Conservation (phyloP, 2,113 vertebrate genomes). For the Mohoua ochrocephala region DNA sequence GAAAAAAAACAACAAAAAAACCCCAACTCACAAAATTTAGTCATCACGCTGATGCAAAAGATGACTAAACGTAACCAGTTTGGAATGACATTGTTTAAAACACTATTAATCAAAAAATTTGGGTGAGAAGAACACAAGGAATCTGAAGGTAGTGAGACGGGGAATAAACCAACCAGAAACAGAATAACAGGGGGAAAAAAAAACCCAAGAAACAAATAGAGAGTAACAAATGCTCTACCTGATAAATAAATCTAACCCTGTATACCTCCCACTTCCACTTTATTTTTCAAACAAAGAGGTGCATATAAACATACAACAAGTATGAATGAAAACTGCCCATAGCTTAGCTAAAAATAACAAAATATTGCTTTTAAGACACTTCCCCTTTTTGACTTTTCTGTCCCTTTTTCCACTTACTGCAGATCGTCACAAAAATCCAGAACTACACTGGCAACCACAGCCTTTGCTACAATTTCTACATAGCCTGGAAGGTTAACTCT, state of each 20-base stretch:
- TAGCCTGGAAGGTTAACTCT: neutral
- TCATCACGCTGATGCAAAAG: neutral
- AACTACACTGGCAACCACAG: neutral
- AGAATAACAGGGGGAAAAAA: neutral
- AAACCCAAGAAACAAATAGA: neutral
- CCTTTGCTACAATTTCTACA: neutral
- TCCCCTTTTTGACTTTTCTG: neutral
- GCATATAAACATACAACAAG: neutral
- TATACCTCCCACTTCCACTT: neutral
- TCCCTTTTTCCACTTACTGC: neutral
- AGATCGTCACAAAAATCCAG: neutral
- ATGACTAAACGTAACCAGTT: neutral
- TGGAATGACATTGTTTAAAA: neutral
- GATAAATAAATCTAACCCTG: neutral
- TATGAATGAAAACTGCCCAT: neutral
- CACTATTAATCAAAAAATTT: neutral
- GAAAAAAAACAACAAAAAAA: too few relatives aligned
- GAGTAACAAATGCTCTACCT: neutral
- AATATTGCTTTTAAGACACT: neutral
- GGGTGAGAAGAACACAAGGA: neutral
- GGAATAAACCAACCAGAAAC: neutral
- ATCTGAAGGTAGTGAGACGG: rapidly evolving
- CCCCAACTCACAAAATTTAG: neutral
- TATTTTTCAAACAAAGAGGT: neutral
- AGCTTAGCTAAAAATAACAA: neutral